Percentiles rank a stretch among this genome's conserved stretches.
These are phyloP conservation scores for Trichomycterus rosablanca DNA, from an alignment of 2,113 vertebrate genomes.

Conservation along the genomic window DNA sequence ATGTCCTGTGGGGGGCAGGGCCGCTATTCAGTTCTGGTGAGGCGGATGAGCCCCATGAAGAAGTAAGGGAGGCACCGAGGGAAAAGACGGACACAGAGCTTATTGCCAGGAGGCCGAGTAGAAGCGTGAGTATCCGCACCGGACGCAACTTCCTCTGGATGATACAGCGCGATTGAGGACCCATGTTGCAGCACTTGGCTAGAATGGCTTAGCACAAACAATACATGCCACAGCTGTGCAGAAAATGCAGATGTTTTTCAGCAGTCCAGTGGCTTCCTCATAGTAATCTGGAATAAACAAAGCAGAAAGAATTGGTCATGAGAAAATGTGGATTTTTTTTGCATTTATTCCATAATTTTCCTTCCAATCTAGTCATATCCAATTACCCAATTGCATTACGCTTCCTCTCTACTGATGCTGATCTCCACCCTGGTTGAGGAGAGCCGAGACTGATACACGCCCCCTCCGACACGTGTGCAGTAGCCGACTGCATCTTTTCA, in stretches of 20 bases:
- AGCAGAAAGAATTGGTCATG: neutral
- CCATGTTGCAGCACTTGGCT: slow-evolving; percentile 34
- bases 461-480: neutral
- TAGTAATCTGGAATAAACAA: slow-evolving; percentile 57
- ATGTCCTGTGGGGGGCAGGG: slow-evolving; percentile 78
- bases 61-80: slow-evolving; percentile 78
- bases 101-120: slow-evolving; percentile 80
- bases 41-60: slow-evolving; percentile 62
- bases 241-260: slow-evolving; percentile 49
- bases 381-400: too few relatives aligned
- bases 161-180: slow-evolving; percentile 61
- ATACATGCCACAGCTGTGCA: slow-evolving; percentile 56
- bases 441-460: neutral
- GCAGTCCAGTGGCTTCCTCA: slow-evolving; percentile 65
- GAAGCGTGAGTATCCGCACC: slow-evolving; percentile 76
- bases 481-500: too few relatives aligned
- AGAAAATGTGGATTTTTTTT: neutral
- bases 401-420: too few relatives aligned
- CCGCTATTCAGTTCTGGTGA: too few relatives aligned
- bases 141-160: slow-evolving; percentile 83
- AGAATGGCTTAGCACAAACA: slow-evolving; percentile 46
- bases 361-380: too few relatives aligned
- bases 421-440: too few relatives aligned
- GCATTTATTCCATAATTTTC: too few relatives aligned
- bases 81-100: slow-evolving; percentile 79